Base-by-base conservation (phyloP, 2,888 invertebrate genomes). In the Amphipoea oculea region DNA sequence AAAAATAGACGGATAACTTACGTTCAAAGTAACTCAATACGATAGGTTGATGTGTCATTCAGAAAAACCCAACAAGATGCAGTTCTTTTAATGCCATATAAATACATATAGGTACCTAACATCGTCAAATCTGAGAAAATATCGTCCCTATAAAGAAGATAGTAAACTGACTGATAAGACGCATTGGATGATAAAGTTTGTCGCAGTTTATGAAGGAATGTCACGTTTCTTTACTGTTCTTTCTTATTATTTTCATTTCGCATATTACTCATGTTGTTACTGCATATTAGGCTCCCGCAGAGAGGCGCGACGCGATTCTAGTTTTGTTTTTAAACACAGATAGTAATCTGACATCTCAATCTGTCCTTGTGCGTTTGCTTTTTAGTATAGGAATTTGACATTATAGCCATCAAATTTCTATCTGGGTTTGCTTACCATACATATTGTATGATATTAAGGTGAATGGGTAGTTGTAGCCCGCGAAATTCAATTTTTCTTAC, bases 121-220 rank as follows among this genome's bases (percentile, higher is more conserved):
- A 29, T 29, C n/a, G n/a, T n/a, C 11, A n/a, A 57, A 57, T 23
- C 23, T 17, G 51, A 42, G 20, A 45, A 69, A 60, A 77, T 73
- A 48, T 57, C 23, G 2, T 73, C 17, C 20, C 36, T 62, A 42
- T 73, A 77, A 63, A 63, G 17, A 86, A 75, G 54, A 79, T 74
- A 79, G 36, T 54, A 54, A 74, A 45, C 5, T 63, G 63, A 63
- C 2, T 42, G 78, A 83, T 86, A 86, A 77, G 69, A 77, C 71
- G 65, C 71, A 51, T 45, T 72, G 36, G 4, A 60, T 57, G 78
- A 86, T 86, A 74, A 72, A 60, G 0, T 78, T 82, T 78, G 86
- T 86, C 70, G 67, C 45, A 62, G 23, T 51, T 66, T 63, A 12
- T 60, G 57, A 45, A 86, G 23, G 1, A 70, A 14, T 62, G 40